Percentiles rank a stretch among this genome's conserved stretches.
Evolutionary conservation across 2,113 vertebrate genomes (phyloP).

Genomic region (Chaetura pelagica): DNA sequence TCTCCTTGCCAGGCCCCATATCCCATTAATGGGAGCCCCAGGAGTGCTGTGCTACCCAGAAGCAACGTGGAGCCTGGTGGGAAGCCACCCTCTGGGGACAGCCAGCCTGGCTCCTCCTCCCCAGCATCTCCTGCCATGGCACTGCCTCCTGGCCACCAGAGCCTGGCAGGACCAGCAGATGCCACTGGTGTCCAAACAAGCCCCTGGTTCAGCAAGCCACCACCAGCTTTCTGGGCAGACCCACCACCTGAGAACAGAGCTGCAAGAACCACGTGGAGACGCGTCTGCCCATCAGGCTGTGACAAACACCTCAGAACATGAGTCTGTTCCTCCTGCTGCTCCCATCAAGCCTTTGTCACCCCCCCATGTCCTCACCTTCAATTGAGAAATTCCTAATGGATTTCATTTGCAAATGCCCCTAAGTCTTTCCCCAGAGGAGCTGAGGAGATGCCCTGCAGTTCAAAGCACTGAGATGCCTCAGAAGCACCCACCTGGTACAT

Average conservation of each 20-base stretch:
- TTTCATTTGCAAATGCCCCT: constrained; percentile 1
- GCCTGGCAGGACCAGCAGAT: not conserved
- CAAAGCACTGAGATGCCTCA: not conserved
- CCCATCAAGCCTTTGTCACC: constrained; percentile 4
- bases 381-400: not conserved
- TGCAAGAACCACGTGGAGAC: not conserved
- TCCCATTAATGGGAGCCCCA: constrained; percentile 30
- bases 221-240: not conserved
- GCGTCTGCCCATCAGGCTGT: not conserved
- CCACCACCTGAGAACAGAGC: not conserved
- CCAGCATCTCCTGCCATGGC: not conserved
- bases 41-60: constrained; percentile 28
- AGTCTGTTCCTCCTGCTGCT: not conserved
- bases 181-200: no score
- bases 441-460: not conserved
- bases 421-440: not conserved
- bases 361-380: not conserved
- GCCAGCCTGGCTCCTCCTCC: not conserved
- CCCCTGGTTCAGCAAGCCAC: not conserved
- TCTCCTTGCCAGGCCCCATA: not conserved
- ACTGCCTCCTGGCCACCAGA: not conserved
- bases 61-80: not conserved
- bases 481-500: not conserved
- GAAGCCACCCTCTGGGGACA: not conserved
- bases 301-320: not conserved